phyloP scores from a whole-genome alignment of 2,113 vertebrate genomes.

The Sakesphorus luctuosus region DNA sequence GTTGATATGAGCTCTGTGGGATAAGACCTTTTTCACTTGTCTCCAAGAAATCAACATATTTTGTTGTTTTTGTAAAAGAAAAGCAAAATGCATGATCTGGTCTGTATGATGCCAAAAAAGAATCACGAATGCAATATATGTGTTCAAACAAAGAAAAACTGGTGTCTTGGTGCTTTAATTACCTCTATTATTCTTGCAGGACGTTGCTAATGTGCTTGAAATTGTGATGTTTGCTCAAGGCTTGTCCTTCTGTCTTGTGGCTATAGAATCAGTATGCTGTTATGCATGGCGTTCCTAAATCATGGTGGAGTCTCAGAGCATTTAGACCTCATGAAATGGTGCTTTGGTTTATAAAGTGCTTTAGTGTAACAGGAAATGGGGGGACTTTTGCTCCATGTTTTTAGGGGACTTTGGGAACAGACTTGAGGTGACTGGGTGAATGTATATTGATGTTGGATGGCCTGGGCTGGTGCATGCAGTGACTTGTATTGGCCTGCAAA shows the following conservation, averaged over 20 bases:
- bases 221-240: neutral
- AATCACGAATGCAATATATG: conserved; percentile 20
- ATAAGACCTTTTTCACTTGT: neutral
- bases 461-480: neutral
- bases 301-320: neutral
- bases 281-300: neutral
- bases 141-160: conserved; percentile 24
- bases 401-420: neutral
- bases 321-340: neutral
- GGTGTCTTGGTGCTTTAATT: conserved; percentile 1
- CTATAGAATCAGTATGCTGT: neutral
- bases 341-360: neutral
- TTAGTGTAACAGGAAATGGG: neutral
- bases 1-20: neutral
- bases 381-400: neutral
- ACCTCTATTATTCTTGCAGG: neutral
- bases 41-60: neutral
- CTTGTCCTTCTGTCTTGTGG: neutral
- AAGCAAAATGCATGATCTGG: neutral
- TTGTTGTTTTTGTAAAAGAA: conserved; percentile 20
- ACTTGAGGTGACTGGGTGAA: neutral
- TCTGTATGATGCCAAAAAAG: conserved; percentile 50
- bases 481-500: neutral
- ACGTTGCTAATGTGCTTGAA: neutral
- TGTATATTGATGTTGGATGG: neutral